A percentile compares a stretch with the other conserved stretches of the same genome.
Conservation (phyloP, 2,797 vertebrate species). For the Aphelocoma californica region DNA sequence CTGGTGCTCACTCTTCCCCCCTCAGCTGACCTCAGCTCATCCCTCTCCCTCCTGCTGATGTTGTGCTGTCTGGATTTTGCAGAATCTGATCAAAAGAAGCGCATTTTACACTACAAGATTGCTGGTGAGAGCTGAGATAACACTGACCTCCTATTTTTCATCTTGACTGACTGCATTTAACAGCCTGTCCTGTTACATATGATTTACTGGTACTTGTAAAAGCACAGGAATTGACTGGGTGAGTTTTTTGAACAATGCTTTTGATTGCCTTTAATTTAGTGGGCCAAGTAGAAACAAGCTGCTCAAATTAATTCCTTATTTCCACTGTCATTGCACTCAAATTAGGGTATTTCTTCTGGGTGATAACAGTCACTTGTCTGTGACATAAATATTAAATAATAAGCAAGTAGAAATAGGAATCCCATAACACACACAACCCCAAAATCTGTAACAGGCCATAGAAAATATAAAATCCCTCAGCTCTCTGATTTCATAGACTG, state of each 20-base stretch:
- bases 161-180: conserved; percentile 13
- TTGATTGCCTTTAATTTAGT: background rate
- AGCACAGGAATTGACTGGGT: background rate
- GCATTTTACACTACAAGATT: background rate
- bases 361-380: background rate
- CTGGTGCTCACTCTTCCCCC: background rate
- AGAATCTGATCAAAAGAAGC: background rate
- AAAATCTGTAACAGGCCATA: background rate
- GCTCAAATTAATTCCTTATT: background rate
- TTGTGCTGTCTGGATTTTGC: background rate
- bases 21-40: background rate
- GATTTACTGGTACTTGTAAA: conserved; percentile 9
- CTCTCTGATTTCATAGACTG: background rate
- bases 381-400: background rate
- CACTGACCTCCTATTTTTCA: background rate
- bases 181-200: background rate
- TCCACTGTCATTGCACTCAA: background rate
- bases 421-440: rapidly evolving
- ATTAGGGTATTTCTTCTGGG: background rate
- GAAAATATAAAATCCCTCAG: background rate
- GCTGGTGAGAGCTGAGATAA: background rate
- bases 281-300: background rate
- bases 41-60: background rate
- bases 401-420: background rate
- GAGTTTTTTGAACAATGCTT: background rate